Base-by-base conservation (phyloP, 1,140 invertebrate genomes). In the Ylistrum balloti region DNA sequence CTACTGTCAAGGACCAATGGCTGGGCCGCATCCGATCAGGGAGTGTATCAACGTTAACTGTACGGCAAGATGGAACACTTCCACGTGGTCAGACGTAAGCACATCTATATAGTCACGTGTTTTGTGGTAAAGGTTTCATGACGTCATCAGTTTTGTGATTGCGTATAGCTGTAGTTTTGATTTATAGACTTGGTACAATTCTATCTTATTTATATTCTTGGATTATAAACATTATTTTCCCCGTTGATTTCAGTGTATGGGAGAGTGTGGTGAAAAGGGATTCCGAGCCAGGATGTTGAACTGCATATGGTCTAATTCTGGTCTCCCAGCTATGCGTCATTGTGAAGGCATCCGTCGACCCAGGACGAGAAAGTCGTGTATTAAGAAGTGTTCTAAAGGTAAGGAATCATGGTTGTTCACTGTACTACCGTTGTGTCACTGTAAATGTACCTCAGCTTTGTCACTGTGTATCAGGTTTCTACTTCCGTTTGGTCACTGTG, bases 51-150 rank as follows among this genome's bases (percentile, higher is more conserved):
- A 93, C 74, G 87, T 88, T 20, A 85, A 90, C n/a, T 94, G 94
- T 85, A 91, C 87, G 33, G 90, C 94, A 13, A 86, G 89, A 20
- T 94, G 94, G 94, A 93, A 93, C 33, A 92, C 92, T 9, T 94
- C 94, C 1, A 28, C 91, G 20, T 94, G 94, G 94, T 93, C 94
- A 56, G 85, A 92, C 86, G 94, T 94, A 88, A 91, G 88, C 85
- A 74, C 56, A n/a, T n/a, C n/a, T n/a, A n/a, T n/a, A n/a, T n/a
- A n/a, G 56, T 74, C 56, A 74, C 17, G 1, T 7, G 56, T 5
- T 74, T 74, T 74, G 56, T 9, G 56, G 15, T 74, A 3, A n/a
- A 74, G n/a, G n/a, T n/a, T n/a, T n/a, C n/a, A n/a, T n/a, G n/a
- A n/a, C n/a, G 35, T 13, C 35, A 38, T 38, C 13, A 13, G 35